Evolutionary conservation across 2,888 invertebrate species (phyloP).

Genomic region (Melanargia galathea): DNA sequence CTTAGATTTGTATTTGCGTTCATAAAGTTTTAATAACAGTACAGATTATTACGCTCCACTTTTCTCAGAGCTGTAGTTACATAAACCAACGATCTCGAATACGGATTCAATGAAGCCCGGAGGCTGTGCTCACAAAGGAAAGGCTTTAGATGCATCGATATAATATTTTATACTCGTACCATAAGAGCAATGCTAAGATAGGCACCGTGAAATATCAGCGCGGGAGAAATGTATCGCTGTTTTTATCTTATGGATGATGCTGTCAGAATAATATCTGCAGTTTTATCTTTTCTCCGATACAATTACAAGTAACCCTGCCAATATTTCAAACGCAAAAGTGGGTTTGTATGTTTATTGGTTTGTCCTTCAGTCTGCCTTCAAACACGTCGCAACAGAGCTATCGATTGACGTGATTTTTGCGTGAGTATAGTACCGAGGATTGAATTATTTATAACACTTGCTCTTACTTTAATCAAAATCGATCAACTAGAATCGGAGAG

Average conservation of each 20-base stretch:
- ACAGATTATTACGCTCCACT: slow-evolving; percentile 21
- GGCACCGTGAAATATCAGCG: slow-evolving; percentile 19
- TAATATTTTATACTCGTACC: slow-evolving; percentile 12
- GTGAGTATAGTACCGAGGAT: not conserved
- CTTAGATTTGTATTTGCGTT: too few relatives aligned
- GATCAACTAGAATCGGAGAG: too few relatives aligned
- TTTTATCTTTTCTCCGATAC: not conserved
- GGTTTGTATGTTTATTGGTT: not conserved
- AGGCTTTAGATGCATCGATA: slow-evolving; percentile 19
- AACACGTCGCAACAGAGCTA: not conserved
- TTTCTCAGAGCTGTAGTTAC: slow-evolving; percentile 20
- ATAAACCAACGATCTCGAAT: slow-evolving; percentile 23
- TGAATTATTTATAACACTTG: too few relatives aligned
- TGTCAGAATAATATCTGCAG: not conserved
- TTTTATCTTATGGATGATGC: slow-evolving; percentile 3
- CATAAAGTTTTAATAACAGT: not conserved
- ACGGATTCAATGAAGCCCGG: slow-evolving; percentile 22
- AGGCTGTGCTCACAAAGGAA: slow-evolving; percentile 10
- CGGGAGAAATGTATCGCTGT: not conserved
- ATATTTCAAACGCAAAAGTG: not conserved
- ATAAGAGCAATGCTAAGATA: slow-evolving; percentile 1
- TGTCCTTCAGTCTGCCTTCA: too few relatives aligned
- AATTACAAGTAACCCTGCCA: too few relatives aligned
- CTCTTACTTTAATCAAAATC: too few relatives aligned
- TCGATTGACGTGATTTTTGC: not conserved